Evolutionary conservation across 2,888 invertebrate genomes (phyloP), one percentile per base, ranked within the genome.

Genomic region (Tenthredo distinguenda): DNA sequence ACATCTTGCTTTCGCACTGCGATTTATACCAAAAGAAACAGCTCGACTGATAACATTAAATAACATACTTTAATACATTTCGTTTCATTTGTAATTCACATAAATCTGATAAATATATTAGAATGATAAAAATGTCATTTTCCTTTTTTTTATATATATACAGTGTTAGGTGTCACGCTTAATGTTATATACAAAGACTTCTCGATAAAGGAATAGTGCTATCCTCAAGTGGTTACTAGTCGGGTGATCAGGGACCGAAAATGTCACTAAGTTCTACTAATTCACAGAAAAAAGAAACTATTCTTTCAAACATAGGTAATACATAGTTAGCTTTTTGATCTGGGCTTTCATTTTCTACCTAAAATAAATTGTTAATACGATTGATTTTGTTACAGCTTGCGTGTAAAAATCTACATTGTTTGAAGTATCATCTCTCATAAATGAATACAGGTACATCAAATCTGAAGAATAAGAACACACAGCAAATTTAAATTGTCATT

Each of bases 1-100:
- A 81, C 81, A 81, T 81, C 37, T 81, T 58, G 21, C 81, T 62
- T 58, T 58, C 81, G 81, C 81, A 40, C 81, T 40, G 81, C 81
- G 81, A 81, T 81, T 81, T 21, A 40, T n/a, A 43, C 12, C 43
- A 43, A 74, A 74, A 43, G 31, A 81, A 81, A 21, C 40, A 81
- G 40, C 81, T 81, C 62, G 62, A 62, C 58, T 62, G 26, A 81
- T 62, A 62, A 81, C 62, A 62, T 81, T 87, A 88, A 89, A 89
- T 87, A 90, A 87, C 65, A 82, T 82, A 65, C 82, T 84, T 72
- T 58, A 72, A 84, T 84, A 76, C 83, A 84, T 84, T 68, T 84
- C n/a, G 37, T 84, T 50, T 50, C 43, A 31, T 72, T 72, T 71
- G 55, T 71, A 40, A 84, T 81, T 81, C 81, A 81, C 81, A 81